Evolutionary conservation across 2,797 vertebrate species (phyloP).

Genomic region (Phyllotis vaccarum): DNA sequence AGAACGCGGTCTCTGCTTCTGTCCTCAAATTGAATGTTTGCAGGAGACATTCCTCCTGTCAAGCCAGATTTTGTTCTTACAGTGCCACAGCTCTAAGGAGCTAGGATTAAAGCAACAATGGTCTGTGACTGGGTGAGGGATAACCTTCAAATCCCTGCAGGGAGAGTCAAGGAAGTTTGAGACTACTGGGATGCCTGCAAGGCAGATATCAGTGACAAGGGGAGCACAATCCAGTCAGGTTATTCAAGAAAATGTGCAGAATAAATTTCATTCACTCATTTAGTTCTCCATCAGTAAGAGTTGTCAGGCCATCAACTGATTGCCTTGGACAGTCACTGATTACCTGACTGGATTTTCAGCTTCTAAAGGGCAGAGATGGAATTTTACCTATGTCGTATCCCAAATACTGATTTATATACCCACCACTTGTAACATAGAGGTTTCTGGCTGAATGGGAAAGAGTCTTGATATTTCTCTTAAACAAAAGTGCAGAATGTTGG

Average conservation of each 20-base stretch:
- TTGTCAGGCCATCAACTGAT: background rate
- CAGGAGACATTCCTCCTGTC: background rate
- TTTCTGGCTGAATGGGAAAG: background rate
- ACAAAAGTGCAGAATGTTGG: background rate
- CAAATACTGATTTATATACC: background rate
- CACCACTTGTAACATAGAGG: background rate
- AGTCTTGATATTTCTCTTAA: background rate
- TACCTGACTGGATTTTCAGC: background rate
- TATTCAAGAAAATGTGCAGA: constrained; percentile 44
- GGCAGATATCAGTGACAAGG: background rate
- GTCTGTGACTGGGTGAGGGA: background rate
- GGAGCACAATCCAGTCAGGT: background rate
- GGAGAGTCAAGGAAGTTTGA: background rate
- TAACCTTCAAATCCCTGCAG: background rate
- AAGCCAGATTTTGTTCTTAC: background rate
- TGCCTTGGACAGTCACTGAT: background rate
- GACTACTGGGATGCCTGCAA: background rate
- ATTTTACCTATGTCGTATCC: background rate
- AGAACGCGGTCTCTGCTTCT: background rate
- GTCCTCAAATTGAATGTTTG: background rate
- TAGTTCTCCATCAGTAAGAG: background rate
- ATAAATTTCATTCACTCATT: background rate
- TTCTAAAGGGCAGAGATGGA: background rate
- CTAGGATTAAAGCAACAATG: background rate
- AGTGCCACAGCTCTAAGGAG: background rate